These are phyloP conservation scores for Aptenodytes patagonicus DNA, from an alignment of 2,113 vertebrate genomes.

Conservation along the genomic window DNA sequence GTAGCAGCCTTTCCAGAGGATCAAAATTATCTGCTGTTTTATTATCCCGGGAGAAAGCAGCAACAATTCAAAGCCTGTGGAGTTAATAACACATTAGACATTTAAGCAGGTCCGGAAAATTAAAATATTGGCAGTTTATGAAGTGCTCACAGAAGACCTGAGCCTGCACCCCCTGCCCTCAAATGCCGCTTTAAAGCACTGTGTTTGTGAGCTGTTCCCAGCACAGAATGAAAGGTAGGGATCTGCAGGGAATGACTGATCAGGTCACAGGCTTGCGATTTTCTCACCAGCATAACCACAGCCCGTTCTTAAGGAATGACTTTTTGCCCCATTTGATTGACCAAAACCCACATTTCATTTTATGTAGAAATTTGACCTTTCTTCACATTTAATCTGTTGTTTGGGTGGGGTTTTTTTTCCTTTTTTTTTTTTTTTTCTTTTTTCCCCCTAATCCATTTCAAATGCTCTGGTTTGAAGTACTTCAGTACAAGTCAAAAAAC, in stretches of 20 bases:
- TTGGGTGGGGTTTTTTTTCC: not conserved
- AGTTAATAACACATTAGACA: slow-evolving; percentile 24
- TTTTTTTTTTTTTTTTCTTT: not conserved
- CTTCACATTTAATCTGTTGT: not conserved
- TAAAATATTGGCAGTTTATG: slow-evolving; percentile 37
- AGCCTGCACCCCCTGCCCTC: slow-evolving; percentile 10
- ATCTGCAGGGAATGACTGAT: slow-evolving; percentile 26
- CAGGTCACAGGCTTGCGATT: not conserved
- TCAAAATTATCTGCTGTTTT: slow-evolving; percentile 42
- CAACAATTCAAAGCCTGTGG: slow-evolving; percentile 44
- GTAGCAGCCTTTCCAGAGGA: slow-evolving; percentile 27
- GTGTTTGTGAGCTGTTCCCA: not conserved
- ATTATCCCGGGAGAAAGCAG: slow-evolving; percentile 40
- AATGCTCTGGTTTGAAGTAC: not conserved
- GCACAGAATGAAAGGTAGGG: not conserved
- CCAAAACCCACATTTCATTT: not conserved
- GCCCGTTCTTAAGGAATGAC: not conserved
- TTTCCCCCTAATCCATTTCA: not conserved
- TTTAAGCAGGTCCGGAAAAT: slow-evolving; percentile 41
- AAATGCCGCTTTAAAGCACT: not conserved
- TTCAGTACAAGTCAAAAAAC: not conserved
- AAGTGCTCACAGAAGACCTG: slow-evolving; percentile 18
- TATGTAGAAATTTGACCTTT: not conserved
- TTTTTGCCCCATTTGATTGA: not conserved
- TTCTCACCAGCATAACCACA: not conserved